These are phyloP conservation scores for Periophthalmus modestus DNA, from an alignment of 2,113 vertebrate species.

Conservation along the genomic window DNA sequence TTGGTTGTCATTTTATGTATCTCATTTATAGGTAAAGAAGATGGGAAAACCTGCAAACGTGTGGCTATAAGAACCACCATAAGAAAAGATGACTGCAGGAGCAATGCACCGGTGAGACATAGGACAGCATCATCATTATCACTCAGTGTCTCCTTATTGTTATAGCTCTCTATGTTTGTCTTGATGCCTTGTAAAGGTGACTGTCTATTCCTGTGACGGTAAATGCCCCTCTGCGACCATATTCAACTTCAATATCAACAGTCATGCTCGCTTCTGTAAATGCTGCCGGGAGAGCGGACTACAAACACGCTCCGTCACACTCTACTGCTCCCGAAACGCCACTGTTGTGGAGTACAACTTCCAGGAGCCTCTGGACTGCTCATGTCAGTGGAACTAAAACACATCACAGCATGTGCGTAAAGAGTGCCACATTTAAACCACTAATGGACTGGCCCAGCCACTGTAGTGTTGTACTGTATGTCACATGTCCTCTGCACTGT, in stretches of 20 bases:
- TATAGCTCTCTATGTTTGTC: slow-evolving; percentile 11
- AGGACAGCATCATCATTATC: not conserved
- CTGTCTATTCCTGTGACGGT: slow-evolving; percentile 93
- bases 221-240: slow-evolving; percentile 98
- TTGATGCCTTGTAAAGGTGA: slow-evolving; percentile 75
- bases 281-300: slow-evolving; percentile 92
- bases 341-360: slow-evolving; percentile 87
- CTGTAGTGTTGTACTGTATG: slow-evolving; percentile 10
- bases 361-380: slow-evolving; percentile 92
- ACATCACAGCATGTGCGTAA: not conserved
- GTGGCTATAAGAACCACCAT: slow-evolving; percentile 92
- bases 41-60: slow-evolving; percentile 93
- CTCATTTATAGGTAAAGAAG: slow-evolving; percentile 85
- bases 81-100: slow-evolving; percentile 92
- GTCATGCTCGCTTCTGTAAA: slow-evolving; percentile 95
- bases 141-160: not conserved
- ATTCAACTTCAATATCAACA: slow-evolving; percentile 97
- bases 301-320: slow-evolving; percentile 84
- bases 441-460: slow-evolving; percentile 49
- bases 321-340: slow-evolving; percentile 91
- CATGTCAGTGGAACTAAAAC: slow-evolving; percentile 93
- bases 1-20: slow-evolving; percentile 59
- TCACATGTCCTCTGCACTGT: slow-evolving; percentile 37
- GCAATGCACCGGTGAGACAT: slow-evolving; percentile 88
- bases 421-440: slow-evolving; percentile 24